phyloP scores from a whole-genome alignment of 1,140 invertebrate species.

The Mylabris phalerata region DNA sequence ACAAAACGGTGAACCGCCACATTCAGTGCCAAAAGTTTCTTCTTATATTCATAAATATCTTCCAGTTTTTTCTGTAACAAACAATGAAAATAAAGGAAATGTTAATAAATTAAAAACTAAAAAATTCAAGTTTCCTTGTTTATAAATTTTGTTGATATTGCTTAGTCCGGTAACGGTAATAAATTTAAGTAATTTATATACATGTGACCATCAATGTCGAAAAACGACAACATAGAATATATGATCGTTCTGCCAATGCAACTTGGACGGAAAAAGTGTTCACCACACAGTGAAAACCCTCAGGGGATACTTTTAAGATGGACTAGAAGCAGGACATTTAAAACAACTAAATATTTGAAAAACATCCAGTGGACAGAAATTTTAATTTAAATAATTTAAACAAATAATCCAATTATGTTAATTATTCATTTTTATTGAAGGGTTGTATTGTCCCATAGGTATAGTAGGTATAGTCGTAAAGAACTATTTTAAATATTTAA shows the following conservation, averaged over 20 bases:
- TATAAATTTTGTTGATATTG: background rate
- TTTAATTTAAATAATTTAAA: too few species aligned
- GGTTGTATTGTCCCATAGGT: too few species aligned
- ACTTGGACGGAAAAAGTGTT: constrained; percentile 11
- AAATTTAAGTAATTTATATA: constrained; percentile 38
- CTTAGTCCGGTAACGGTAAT: constrained; percentile 5
- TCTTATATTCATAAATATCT: constrained; percentile 59
- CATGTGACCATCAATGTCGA: constrained; percentile 34
- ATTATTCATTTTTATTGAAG: too few species aligned
- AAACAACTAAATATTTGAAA: too few species aligned
- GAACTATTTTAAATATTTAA: too few species aligned
- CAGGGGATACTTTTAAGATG: constrained; percentile 5
- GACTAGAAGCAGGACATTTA: background rate
- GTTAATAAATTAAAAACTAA: background rate
- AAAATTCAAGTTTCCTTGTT: too few species aligned
- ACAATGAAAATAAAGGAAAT: background rate
- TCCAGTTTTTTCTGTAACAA: constrained; percentile 53
- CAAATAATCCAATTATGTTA: too few species aligned
- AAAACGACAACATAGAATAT: constrained; percentile 19
- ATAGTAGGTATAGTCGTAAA: too few species aligned
- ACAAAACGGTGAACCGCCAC: constrained; percentile 68
- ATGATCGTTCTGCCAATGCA: constrained; percentile 18
- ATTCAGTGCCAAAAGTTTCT: constrained; percentile 60
- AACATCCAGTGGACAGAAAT: too few species aligned
- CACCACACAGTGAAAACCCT: background rate